phyloP scores from a whole-genome alignment of 2,888 invertebrate genomes.

The Tenthredo mesomela region DNA sequence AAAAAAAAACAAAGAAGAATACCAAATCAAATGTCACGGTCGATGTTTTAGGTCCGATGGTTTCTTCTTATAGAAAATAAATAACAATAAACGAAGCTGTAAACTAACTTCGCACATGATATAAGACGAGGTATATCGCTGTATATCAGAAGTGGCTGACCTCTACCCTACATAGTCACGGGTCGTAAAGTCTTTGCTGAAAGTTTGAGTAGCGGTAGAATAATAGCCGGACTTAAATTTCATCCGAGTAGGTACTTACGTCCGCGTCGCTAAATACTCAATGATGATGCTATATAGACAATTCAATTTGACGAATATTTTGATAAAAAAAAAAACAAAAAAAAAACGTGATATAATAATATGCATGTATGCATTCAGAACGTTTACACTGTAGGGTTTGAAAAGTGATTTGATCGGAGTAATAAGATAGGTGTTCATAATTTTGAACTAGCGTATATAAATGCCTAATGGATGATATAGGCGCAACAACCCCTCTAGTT shows the following conservation, averaged over 20 bases:
- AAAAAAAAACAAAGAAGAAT: not conserved
- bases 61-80: slow-evolving; percentile 58
- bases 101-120: slow-evolving; percentile 63
- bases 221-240: not conserved
- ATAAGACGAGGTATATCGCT: slow-evolving; percentile 56
- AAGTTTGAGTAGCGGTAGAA: slow-evolving; percentile 15
- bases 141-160: slow-evolving; percentile 54
- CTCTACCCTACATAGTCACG: slow-evolving; percentile 34
- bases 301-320: not conserved
- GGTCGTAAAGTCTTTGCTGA: slow-evolving; percentile 44
- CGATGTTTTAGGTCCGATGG: not conserved
- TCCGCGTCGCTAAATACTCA: not conserved
- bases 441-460: slow-evolving; percentile 41
- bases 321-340: not conserved
- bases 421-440: not conserved
- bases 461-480: slow-evolving; percentile 11
- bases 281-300: not conserved
- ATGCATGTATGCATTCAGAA: no score
- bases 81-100: slow-evolving; percentile 60
- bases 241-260: not conserved
- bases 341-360: no score
- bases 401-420: not conserved
- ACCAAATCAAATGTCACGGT: not conserved
- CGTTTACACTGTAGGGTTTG: not conserved
- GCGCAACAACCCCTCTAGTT: slow-evolving; percentile 29